Base-by-base conservation (phyloP, 2,113 vertebrate genomes). In the Cynocephalus volans region DNA sequence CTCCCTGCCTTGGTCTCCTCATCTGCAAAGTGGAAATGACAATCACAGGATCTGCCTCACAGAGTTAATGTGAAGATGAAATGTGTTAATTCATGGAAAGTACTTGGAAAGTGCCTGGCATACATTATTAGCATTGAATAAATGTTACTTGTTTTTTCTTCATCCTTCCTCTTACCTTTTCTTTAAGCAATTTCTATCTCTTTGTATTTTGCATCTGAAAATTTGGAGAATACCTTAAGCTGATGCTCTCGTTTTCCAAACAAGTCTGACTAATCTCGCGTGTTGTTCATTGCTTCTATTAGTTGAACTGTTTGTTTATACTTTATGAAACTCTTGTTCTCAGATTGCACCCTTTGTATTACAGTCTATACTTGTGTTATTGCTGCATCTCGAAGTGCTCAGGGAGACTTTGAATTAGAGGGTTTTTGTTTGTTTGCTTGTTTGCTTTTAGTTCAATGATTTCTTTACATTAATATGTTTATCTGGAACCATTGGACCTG, bases 271-370 rank as follows among this genome's bases (percentile, higher is more conserved):
- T 52, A n/a, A 52, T n/a, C 31, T 14, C 19, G 9, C 31, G 5
- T 21, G 4, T 15, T 62, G 13, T 62, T 62, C 36, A 69, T 1
- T 36, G 24, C 70, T n/a, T 75, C 33, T 80, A 18, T 60, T 48
- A 80, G 50, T 45, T 95, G 28, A 45, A 26, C 65, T n/a, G 17
- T 56, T 70, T 36, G 8, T 54, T 60, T 64, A 11, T 62, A 26
- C 23, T 88, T 80, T 33, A 11, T 31, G 60, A 75, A 77, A 72
- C 33, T 76, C 81, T 90, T 65, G 21, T 62, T 94, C 64, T 96
- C 65, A 70, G 54, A 58, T 65, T 79, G 54, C 10, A 3, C 28
- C 14, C 31, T 75, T 93, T 75, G 28, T 21, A 60, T 79, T 82
- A 9, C 11, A 24, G 31, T 23, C 9, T 84, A 54, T 4, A 14